These are phyloP conservation scores for Cydia amplana DNA, from an alignment of 1,140 invertebrate species.

Conservation along the genomic window DNA sequence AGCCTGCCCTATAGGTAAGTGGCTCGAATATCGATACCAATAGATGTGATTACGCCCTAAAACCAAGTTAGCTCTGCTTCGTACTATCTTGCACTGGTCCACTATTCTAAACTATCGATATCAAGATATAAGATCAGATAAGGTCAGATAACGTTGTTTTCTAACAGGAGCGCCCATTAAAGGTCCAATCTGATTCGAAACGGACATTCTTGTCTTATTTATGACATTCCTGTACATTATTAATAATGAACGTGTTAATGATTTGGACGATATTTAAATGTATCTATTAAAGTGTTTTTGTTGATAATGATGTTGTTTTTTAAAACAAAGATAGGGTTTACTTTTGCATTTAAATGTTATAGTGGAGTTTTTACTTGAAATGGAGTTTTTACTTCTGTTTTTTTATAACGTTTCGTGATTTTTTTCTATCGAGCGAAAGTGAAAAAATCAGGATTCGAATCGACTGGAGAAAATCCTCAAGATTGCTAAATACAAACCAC, in stretches of 20 bases:
- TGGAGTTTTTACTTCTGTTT: too few relatives aligned
- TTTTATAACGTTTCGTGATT: too few relatives aligned
- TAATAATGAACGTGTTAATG: background rate
- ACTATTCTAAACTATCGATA: background rate
- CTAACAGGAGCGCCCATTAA: constrained; percentile 20
- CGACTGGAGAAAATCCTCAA: too few relatives aligned
- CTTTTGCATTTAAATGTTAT: too few relatives aligned
- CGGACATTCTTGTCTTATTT: constrained; percentile 4
- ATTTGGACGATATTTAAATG: background rate
- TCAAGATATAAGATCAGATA: constrained; percentile 27
- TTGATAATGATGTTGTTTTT: background rate
- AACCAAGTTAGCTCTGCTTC: background rate
- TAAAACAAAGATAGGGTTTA: background rate
- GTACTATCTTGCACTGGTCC: background rate
- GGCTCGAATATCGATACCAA: too few relatives aligned
- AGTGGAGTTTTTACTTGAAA: too few relatives aligned
- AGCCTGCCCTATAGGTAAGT: too few relatives aligned
- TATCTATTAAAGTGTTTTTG: background rate
- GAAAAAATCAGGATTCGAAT: too few relatives aligned
- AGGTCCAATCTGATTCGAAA: background rate
- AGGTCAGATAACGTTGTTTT: constrained; percentile 21
- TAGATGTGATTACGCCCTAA: too few relatives aligned
- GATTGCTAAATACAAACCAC: background rate
- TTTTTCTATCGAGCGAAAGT: too few relatives aligned
- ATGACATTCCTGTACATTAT: background rate